A percentile compares a stretch with the other conserved stretches of the same genome.
These are phyloP conservation scores for Scaptomyza parva DNA, from an alignment of 2,888 invertebrate species.

Conservation along the genomic window DNA sequence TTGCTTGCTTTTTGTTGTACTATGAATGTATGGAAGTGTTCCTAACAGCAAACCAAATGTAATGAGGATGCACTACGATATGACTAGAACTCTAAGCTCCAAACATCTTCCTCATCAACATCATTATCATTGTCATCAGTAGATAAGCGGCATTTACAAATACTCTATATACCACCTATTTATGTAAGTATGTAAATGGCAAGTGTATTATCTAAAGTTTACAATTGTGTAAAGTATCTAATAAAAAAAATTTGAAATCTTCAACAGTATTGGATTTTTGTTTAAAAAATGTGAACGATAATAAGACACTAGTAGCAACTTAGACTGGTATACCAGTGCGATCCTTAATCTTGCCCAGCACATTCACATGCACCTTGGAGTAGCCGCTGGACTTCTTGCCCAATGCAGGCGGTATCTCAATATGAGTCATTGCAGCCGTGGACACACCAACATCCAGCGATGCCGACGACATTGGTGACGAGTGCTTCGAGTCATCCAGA, in stretches of 20 bases:
- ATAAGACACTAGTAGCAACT: slow-evolving; percentile 12
- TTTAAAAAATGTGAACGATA: not conserved
- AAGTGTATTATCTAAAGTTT: slow-evolving; percentile 13
- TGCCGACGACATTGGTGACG: slow-evolving; percentile 82
- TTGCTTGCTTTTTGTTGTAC: slow-evolving; percentile 1
- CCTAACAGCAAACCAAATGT: not conserved
- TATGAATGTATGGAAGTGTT: slow-evolving; percentile 3
- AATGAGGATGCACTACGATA: slow-evolving; percentile 5
- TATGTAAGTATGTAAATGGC: too few species aligned
- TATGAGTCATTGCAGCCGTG: slow-evolving; percentile 43
- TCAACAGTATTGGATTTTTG: not conserved
- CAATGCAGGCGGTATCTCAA: slow-evolving; percentile 42
- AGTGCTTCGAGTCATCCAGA: slow-evolving; percentile 82
- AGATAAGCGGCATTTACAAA: slow-evolving; percentile 7
- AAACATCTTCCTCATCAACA: not conserved
- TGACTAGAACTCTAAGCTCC: slow-evolving; percentile 7
- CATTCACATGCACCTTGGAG: slow-evolving; percentile 84
- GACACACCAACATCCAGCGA: slow-evolving; percentile 65
- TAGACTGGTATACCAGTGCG: slow-evolving; percentile 85
- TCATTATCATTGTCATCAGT: not conserved
- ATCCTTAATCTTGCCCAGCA: slow-evolving; percentile 85
- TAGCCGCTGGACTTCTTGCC: slow-evolving; percentile 81
- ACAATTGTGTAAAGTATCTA: slow-evolving; percentile 12
- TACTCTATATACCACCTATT: not conserved
- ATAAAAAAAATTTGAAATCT: not conserved